phyloP scores from a whole-genome alignment of 64 coral and sea anemone species.

The Montipora cactus region DNA sequence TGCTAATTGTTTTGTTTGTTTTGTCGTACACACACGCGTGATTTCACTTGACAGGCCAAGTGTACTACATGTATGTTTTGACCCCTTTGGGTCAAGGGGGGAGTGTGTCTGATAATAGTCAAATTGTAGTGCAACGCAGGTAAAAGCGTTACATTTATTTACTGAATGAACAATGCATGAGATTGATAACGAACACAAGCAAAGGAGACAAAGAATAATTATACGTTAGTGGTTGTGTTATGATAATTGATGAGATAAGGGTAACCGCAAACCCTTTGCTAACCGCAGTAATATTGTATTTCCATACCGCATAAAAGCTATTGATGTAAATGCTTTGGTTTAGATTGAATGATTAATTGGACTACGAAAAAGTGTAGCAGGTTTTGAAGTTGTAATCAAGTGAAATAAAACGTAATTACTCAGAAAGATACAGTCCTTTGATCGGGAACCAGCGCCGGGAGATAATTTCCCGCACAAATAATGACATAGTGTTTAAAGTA shows the following conservation, averaged over 20 bases:
- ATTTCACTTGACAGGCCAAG: no score
- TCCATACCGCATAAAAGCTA: background rate
- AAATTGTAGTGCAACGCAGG: no score
- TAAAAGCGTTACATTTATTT: no score
- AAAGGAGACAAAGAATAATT: no score
- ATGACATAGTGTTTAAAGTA: no score
- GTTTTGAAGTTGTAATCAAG: background rate
- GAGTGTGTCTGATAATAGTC: no score
- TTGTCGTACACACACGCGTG: no score
- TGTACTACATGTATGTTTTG: no score
- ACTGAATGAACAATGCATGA: no score
- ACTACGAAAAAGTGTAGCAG: background rate
- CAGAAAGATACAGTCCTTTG: background rate
- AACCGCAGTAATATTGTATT: background rate
- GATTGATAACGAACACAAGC: no score
- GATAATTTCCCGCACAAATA: background rate
- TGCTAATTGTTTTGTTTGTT: no score
- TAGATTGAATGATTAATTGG: background rate
- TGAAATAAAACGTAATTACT: background rate
- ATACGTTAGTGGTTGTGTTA: background rate
- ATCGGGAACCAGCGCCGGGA: background rate
- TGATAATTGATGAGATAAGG: background rate
- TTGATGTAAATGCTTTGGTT: background rate
- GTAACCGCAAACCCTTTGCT: background rate
- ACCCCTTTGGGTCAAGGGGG: no score